A percentile compares a stretch with the other conserved stretches of the same genome.
Conservation (phyloP, 2,113 vertebrate genomes). For the Eleginops maclovinus region DNA sequence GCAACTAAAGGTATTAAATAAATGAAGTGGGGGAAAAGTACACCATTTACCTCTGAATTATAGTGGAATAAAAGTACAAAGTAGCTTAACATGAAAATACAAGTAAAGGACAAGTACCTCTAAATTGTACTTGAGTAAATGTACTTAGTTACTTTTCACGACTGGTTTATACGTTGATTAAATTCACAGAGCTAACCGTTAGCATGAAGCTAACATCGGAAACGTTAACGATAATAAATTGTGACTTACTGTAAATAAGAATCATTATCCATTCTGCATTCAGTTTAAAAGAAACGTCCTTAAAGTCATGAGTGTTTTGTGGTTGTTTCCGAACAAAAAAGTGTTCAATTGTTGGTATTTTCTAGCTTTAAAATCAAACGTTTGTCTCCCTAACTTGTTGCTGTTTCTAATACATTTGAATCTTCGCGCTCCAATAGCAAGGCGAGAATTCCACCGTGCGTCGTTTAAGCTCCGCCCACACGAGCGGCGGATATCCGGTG, state of each 20-base stretch:
- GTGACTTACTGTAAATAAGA: constrained; percentile 73
- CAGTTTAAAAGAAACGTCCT: no score
- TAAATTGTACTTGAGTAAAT: not conserved
- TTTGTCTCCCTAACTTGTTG: no score
- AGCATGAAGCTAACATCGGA: not conserved
- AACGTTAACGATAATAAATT: not conserved
- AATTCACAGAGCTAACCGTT: constrained; percentile 9
- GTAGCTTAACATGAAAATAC: no score
- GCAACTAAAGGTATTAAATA: no score
- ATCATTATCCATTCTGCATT: constrained; percentile 63
- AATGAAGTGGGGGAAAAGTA: no score
- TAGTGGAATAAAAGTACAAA: no score
- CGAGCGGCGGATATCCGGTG: not conserved
- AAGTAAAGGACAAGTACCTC: no score
- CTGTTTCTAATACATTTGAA: constrained; percentile 31
- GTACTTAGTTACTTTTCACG: rapidly evolving
- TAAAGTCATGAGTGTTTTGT: no score
- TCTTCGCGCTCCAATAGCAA: constrained; percentile 69
- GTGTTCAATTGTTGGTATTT: rapidly evolving
- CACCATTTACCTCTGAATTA: no score
- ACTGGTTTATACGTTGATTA: not conserved
- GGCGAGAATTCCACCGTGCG: not conserved
- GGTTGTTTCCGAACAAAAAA: not conserved
- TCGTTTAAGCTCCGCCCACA: not conserved
- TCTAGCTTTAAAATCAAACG: not conserved